Evolutionary conservation across 2,113 vertebrate species (phyloP).

Genomic region (Salvelinus namaycush): DNA sequence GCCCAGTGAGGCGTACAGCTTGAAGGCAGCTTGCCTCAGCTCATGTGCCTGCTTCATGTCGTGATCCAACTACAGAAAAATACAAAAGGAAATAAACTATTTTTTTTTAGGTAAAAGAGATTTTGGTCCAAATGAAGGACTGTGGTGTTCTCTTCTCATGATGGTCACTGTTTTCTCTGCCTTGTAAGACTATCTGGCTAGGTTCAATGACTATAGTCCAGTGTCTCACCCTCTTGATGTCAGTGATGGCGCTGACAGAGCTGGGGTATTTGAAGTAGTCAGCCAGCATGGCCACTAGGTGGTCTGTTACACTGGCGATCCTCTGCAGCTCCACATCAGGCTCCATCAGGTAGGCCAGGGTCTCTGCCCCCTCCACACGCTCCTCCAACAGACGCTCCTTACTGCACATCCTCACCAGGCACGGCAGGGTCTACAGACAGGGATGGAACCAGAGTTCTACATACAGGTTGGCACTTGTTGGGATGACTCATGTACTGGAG

Average conservation of each 20-base stretch:
- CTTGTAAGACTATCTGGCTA: no score
- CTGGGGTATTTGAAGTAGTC: slow-evolving; percentile 99
- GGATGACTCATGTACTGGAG: no score
- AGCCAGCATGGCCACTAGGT: slow-evolving; percentile 94
- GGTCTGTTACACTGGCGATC: slow-evolving; percentile 94
- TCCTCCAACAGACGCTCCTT: slow-evolving; percentile 95
- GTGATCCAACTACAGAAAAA: slow-evolving; percentile 85
- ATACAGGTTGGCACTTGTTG: no score
- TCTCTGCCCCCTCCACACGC: slow-evolving; percentile 95
- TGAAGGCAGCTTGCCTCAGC: slow-evolving; percentile 96
- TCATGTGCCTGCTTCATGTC: slow-evolving; percentile 98
- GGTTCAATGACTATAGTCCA: background rate
- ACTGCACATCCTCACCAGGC: slow-evolving; percentile 97
- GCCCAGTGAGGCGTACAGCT: slow-evolving; percentile 96
- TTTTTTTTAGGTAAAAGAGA: background rate
- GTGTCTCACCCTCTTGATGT: slow-evolving; percentile 93
- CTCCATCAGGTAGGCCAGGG: slow-evolving; percentile 95
- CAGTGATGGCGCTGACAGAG: slow-evolving; percentile 96
- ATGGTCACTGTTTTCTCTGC: no score
- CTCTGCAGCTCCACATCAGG: slow-evolving; percentile 96
- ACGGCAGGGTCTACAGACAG: slow-evolving; percentile 85
- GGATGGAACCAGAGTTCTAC: background rate
- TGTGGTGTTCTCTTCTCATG: no score
- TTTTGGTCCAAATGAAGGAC: no score
- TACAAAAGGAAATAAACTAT: background rate